Evolutionary conservation across 2,797 vertebrate species (phyloP).

Genomic region (Calcarius lapponicus): DNA sequence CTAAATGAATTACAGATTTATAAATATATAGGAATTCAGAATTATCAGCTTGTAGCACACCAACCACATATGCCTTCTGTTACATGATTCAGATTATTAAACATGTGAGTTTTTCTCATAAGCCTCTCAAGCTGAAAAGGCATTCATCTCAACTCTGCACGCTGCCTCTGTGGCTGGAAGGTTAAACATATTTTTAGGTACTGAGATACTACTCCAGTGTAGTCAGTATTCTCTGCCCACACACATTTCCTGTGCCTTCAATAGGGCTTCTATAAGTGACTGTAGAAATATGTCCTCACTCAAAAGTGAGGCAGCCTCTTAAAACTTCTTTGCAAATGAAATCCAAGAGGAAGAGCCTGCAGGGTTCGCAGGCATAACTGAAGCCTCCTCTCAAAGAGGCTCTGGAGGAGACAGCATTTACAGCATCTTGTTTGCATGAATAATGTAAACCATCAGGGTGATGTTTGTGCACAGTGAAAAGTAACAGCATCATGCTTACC

Average conservation of each 20-base stretch:
- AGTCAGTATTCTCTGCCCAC: background rate
- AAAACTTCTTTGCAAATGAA: background rate
- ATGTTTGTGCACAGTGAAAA: slow-evolving; percentile 14
- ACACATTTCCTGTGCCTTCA: background rate
- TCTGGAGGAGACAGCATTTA: slow-evolving; percentile 34
- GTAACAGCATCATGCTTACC: background rate
- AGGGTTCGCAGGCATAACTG: background rate
- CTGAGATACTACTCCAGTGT: background rate
- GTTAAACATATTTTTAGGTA: background rate
- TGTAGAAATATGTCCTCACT: background rate
- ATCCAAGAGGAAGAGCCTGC: background rate
- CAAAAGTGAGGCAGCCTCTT: background rate
- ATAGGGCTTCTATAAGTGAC: background rate
- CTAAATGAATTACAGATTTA: background rate
- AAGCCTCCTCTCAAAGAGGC: background rate
- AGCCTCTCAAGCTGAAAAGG: background rate
- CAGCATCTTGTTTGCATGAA: slow-evolving; percentile 50
- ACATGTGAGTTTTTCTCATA: background rate
- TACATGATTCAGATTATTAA: background rate
- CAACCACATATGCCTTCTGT: background rate
- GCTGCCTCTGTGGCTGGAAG: background rate
- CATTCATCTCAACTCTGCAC: background rate
- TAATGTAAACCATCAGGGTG: slow-evolving; percentile 30
- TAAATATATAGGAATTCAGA: background rate
- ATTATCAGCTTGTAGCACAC: background rate